Conservation (phyloP, 2,888 invertebrate genomes). For the Diadegma fenestrale region DNA sequence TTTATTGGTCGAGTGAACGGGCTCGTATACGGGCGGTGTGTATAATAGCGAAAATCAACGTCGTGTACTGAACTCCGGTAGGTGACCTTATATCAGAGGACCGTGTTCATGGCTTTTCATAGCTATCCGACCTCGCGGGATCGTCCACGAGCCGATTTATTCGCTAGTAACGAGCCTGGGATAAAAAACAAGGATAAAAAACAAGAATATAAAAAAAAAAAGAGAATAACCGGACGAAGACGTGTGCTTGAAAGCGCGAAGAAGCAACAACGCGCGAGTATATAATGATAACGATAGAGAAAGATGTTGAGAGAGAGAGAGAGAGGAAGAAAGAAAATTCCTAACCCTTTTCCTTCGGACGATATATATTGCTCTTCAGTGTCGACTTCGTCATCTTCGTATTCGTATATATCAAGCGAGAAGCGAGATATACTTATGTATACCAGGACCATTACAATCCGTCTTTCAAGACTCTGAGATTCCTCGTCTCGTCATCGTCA, state of each 20-base stretch:
- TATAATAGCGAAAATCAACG: conserved; percentile 54
- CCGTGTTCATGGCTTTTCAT: conserved; percentile 27
- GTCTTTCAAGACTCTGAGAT: conserved; percentile 23
- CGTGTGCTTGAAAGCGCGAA: conserved; percentile 34
- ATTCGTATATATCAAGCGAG: conserved; percentile 42
- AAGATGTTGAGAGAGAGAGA: conserved; percentile 22
- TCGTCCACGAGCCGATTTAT: conserved; percentile 75
- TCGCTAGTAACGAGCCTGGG: conserved; percentile 77
- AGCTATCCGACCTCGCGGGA: conserved; percentile 35
- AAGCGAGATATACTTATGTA: conserved; percentile 38
- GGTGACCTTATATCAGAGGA: conserved; percentile 40
- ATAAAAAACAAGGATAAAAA: conserved; percentile 48
- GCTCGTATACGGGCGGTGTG: background rate
- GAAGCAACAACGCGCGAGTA: conserved; percentile 13
- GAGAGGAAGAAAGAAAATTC: conserved; percentile 41
- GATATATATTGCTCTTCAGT: conserved; percentile 60
- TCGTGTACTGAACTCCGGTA: conserved; percentile 27
- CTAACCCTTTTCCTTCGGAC: conserved; percentile 51
- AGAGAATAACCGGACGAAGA: conserved; percentile 65
- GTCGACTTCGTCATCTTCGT: conserved; percentile 68
- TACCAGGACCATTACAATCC: conserved; percentile 42
- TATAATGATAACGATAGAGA: conserved; percentile 50
- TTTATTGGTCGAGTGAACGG: conserved; percentile 36
- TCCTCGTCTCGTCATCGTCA: conserved; percentile 68
- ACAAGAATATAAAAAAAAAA: conserved; percentile 51